phyloP scores from a whole-genome alignment of 1,140 invertebrate genomes.

The Tribolium madens region DNA sequence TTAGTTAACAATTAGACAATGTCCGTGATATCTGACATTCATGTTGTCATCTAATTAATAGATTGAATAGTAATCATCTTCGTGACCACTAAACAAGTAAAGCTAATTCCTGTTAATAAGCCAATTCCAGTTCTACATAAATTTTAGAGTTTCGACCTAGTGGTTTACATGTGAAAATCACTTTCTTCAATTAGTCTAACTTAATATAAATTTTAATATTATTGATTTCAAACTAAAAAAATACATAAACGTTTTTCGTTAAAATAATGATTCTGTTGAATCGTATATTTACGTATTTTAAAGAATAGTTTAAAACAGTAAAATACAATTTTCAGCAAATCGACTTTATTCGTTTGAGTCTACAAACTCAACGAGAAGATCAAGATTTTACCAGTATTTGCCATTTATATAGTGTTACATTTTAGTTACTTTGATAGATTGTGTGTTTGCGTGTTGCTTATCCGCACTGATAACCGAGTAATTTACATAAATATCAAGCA shows the following conservation, averaged over 20 bases:
- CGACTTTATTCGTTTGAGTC: too few species aligned
- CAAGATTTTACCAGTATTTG: neutral
- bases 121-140: neutral
- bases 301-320: too few species aligned
- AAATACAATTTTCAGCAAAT: too few species aligned
- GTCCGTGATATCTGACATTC: neutral
- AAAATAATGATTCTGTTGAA: too few species aligned
- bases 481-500: conserved; percentile 6
- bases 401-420: neutral
- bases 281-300: too few species aligned
- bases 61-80: neutral
- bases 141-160: neutral
- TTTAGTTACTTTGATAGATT: neutral
- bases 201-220: too few species aligned
- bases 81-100: neutral
- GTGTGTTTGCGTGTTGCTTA: neutral
- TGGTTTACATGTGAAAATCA: too few species aligned
- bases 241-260: too few species aligned
- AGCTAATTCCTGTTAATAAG: neutral
- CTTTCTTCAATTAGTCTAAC: too few species aligned
- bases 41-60: neutral
- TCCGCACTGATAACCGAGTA: neutral
- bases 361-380: too few species aligned
- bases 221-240: too few species aligned
- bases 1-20: neutral